Evolutionary conservation across 2,888 invertebrate genomes (phyloP), one percentile per base, ranked within the genome.

Genomic region (Myopa tessellatipennis): DNA sequence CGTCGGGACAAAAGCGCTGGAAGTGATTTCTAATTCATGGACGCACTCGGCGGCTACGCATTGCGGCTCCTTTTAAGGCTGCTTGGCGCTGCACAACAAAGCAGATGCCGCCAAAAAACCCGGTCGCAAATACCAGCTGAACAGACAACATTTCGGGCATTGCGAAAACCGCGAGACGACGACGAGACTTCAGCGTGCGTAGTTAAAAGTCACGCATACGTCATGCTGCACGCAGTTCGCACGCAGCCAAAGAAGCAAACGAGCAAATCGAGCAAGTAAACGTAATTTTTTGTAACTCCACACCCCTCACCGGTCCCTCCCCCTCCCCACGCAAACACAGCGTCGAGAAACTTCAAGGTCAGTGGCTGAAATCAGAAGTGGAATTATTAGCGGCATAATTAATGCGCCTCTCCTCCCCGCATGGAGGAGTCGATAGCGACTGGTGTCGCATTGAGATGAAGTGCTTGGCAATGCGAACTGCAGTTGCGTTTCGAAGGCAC

Each of bases 21-120:
- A 65, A 68, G 68, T 60, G 58, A 77, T 77, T 79, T 74, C 65
- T 61, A 77, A 79, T 77, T 79, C 79, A 77, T 72, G 26, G 77
- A 74, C 77, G 72, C 75, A 73, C 67, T 34, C 61, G 75, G 61
- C 79, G 79, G 79, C 65, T 65, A 26, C 45, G 38, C 67, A 60
- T 52, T 74, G 77, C 72, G 61, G 3, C n/a, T 16, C 77, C 79
- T 74, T 79, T 71, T 79, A 71, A 70, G 75, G 71, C 50, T 7
- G 18, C 36, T 14, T 16, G 40, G 40, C 34, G 55, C n/a, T 18
- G 40, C 12, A 36, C 61, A 58, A n/a, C 14, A 74, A 74, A 74
- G 74, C 74, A 74, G 74, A 74, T 74, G 74, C 58, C 58, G 74
- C 36, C 18, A 26, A 50, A 34, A 65, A 12, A 65, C 10, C 10